Evolutionary conservation across 1,140 invertebrate genomes (phyloP), one percentile per base, ranked within the genome.

Genomic region (Goniozus legneri): DNA sequence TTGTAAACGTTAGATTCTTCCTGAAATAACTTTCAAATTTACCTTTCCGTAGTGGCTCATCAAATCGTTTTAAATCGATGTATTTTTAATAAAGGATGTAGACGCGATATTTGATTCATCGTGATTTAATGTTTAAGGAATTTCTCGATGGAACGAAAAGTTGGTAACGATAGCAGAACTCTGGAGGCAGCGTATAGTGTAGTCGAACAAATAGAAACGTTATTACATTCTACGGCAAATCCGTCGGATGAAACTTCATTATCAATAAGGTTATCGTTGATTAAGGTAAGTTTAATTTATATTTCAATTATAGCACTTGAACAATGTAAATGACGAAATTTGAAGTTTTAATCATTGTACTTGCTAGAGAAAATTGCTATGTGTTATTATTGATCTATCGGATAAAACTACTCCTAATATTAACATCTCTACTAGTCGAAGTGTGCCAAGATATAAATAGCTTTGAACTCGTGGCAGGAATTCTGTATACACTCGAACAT

Each of bases 211-310:
- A 72, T 79, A 12, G 79, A 82, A 57, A 72, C 79, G 32, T 71
- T 87, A 41, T 62, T 87, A 48, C 68, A 75, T 38, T 82, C 82
- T 22, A 77, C 77, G 45, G 79, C 82, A 16, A 83, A 84, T 73
- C 80, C 85, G 15, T 82, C 84, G 7, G 84, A 87, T 62, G 78
- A 81, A 47, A 80, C 81, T 7, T 82, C 79, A n/a, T 71, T 84
- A 45, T 76, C 79, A 19, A 80, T 83, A 14, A 72, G 82, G 47
- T 67, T 82, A 31, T 82, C 78, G 35, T 75, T 82, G 51, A 80
- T 88, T 31, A 85, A 84, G 78, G 86, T 87, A 62, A 64, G 64
- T 66, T 34, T 27, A 14, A 12, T 38, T 38, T 13, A 38, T 20
- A 12, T 27, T 27, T 27, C 24, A 27, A 27, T 27, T n/a, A n/a